phyloP scores from a whole-genome alignment of 1,140 invertebrate species.

The Ruditapes philippinarum region DNA sequence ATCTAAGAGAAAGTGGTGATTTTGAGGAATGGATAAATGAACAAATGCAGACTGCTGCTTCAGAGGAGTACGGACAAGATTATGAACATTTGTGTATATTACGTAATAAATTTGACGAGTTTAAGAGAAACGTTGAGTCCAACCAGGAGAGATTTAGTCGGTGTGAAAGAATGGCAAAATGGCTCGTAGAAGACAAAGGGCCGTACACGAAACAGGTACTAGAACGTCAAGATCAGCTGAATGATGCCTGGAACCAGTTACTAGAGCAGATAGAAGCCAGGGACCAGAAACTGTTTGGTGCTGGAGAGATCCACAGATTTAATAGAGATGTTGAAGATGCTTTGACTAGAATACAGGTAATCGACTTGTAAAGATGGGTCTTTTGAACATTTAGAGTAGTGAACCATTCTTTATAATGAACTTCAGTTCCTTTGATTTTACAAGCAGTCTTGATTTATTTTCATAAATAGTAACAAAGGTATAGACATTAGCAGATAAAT shows the following conservation, averaged over 20 bases:
- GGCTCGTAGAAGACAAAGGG: slow-evolving; percentile 95
- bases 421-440: too few relatives aligned
- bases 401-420: too few relatives aligned
- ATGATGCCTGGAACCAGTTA: slow-evolving; percentile 95
- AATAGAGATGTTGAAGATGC: slow-evolving; percentile 98
- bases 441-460: too few relatives aligned
- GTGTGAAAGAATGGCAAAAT: slow-evolving; percentile 96
- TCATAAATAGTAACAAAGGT: too few relatives aligned
- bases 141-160: slow-evolving; percentile 97
- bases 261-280: slow-evolving; percentile 94
- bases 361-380: too few relatives aligned
- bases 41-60: slow-evolving; percentile 95
- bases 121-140: slow-evolving; percentile 96
- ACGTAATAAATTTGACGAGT: slow-evolving; percentile 95
- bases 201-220: slow-evolving; percentile 93
- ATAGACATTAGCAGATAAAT: too few relatives aligned
- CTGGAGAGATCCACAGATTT: slow-evolving; percentile 98
- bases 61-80: slow-evolving; percentile 98
- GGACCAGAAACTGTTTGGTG: slow-evolving; percentile 95
- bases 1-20: slow-evolving; percentile 96
- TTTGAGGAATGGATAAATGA: slow-evolving; percentile 98
- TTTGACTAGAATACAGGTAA: slow-evolving; percentile 92
- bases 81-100: slow-evolving; percentile 96
- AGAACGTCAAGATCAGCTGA: slow-evolving; percentile 93
- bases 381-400: too few relatives aligned